phyloP scores from a whole-genome alignment of 1,140 invertebrate species.

The Eueides isabella region DNA sequence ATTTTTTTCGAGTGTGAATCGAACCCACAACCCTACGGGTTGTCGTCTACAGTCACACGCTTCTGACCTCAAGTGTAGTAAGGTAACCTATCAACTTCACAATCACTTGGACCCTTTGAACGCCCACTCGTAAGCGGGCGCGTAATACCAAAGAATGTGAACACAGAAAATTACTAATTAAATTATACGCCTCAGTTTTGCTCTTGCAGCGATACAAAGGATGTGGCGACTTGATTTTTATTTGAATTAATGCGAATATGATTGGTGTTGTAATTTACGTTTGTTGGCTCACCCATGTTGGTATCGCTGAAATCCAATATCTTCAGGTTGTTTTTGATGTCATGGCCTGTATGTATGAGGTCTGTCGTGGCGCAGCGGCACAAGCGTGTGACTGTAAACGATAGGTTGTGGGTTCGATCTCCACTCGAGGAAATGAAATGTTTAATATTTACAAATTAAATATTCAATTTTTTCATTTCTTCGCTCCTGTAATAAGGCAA shows the following conservation, averaged over 20 bases:
- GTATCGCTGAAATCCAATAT: background rate
- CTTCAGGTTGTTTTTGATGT: background rate
- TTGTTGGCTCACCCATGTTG: background rate
- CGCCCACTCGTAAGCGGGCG: background rate
- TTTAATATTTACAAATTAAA: too few relatives aligned
- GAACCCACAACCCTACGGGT: too few relatives aligned
- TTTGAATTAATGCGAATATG: constrained; percentile 41
- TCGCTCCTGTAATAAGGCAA: too few relatives aligned
- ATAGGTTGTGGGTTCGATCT: too few relatives aligned
- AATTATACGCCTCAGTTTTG: background rate
- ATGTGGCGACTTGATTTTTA: constrained; percentile 20
- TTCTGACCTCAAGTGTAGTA: too few relatives aligned
- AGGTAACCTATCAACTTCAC: constrained; percentile 11
- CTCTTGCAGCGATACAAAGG: constrained; percentile 9
- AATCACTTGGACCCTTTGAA: background rate
- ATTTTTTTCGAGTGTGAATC: too few relatives aligned
- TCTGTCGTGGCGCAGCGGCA: too few relatives aligned
- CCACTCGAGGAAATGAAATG: too few relatives aligned
- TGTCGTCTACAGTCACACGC: too few relatives aligned
- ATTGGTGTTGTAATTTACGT: constrained; percentile 28
- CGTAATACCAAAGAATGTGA: background rate
- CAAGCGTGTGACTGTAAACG: too few relatives aligned
- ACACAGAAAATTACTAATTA: background rate
- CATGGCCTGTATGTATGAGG: too few relatives aligned
- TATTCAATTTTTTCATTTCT: too few relatives aligned